phyloP scores from a whole-genome alignment of 1,140 invertebrate species.

The Hestina assimilis region DNA sequence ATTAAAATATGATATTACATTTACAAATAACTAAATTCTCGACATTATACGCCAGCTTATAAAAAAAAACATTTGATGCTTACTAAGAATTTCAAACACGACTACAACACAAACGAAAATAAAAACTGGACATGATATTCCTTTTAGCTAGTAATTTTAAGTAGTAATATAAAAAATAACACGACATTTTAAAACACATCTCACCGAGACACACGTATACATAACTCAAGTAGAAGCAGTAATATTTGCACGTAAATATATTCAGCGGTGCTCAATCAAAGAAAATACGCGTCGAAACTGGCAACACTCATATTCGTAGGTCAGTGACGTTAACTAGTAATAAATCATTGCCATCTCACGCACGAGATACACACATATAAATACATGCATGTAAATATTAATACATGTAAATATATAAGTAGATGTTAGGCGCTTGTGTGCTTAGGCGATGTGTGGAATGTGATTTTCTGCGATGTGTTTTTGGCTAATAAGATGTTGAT shows the following conservation, averaged over 20 bases:
- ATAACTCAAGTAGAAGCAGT: conserved; percentile 1
- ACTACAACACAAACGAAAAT: neutral
- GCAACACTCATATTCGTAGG: neutral
- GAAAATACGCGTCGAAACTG: conserved; percentile 9
- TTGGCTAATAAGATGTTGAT: neutral
- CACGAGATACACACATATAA: neutral
- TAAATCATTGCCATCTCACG: conserved; percentile 14
- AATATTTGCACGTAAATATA: conserved; percentile 1
- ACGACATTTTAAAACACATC: neutral
- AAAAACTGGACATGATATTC: too few relatives aligned
- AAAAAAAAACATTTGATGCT: too few relatives aligned
- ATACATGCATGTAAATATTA: too few relatives aligned
- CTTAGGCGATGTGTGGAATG: conserved; percentile 12
- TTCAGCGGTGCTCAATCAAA: conserved; percentile 15
- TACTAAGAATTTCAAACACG: too few relatives aligned
- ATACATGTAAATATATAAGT: conserved; percentile 10
- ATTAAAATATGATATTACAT: too few relatives aligned
- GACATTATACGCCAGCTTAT: too few relatives aligned
- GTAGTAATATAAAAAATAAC: too few relatives aligned
- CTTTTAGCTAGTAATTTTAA: too few relatives aligned
- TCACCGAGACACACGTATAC: neutral
- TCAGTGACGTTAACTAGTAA: conserved; percentile 22
- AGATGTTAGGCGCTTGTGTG: conserved; percentile 13
- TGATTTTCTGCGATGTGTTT: conserved; percentile 5
- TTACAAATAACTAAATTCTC: too few relatives aligned